Evolutionary conservation across 2,888 invertebrate genomes (phyloP).

Genomic region (Clistopyga incitator): DNA sequence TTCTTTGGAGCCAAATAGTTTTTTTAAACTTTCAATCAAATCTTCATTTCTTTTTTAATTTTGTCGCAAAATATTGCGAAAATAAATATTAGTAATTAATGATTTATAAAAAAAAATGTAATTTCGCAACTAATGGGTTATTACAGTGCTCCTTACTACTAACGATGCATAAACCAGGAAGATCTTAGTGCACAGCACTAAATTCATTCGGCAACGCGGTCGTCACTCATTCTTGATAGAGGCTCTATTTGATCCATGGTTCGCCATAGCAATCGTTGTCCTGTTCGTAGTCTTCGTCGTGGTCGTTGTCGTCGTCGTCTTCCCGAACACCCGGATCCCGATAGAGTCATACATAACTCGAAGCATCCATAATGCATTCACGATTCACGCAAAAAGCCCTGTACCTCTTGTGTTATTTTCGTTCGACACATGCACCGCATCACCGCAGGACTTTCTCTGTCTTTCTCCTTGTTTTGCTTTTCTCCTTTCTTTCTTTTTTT

Average conservation of each 20-base stretch:
- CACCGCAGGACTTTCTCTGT: conserved; percentile 63
- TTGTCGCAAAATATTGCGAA: no score
- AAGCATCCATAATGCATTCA: conserved; percentile 83
- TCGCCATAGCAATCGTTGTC: conserved; percentile 60
- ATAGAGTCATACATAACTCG: conserved; percentile 83
- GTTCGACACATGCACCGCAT: conserved; percentile 60
- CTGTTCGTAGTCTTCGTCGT: conserved; percentile 53
- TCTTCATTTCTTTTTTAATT: no score
- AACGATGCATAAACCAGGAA: neutral
- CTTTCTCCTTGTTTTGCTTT: conserved; percentile 57
- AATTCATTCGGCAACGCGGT: neutral
- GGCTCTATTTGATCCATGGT: conserved; percentile 52
- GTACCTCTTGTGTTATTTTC: conserved; percentile 63
- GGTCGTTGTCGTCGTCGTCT: conserved; percentile 68
- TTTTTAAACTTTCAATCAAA: no score
- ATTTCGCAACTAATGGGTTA: neutral
- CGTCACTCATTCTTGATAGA: conserved; percentile 2
- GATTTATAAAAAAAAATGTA: no score
- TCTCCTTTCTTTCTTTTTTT: conserved; percentile 64
- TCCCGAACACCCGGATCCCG: conserved; percentile 74
- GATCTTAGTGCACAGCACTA: conserved; percentile 6
- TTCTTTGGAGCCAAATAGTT: no score
- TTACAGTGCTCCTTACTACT: neutral
- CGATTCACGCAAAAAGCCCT: conserved; percentile 66
- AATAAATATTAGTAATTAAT: no score